phyloP scores from a whole-genome alignment of 2,888 invertebrate genomes.

The Drosophila kambysellisi region DNA sequence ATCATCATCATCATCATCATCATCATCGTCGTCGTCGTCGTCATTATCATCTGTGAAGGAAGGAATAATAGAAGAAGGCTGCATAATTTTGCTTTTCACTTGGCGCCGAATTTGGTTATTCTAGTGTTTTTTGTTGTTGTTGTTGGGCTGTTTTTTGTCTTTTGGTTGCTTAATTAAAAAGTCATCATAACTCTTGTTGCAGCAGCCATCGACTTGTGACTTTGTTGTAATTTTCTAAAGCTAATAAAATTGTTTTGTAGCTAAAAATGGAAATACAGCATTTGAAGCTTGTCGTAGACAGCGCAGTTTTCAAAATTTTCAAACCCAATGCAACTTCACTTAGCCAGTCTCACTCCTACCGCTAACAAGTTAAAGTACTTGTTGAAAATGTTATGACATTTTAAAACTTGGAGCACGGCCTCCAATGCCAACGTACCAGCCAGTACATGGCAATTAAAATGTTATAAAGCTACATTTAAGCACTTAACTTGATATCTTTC shows the following conservation, averaged over 20 bases:
- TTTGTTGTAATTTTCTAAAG: conserved; percentile 80
- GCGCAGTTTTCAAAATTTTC: conserved; percentile 61
- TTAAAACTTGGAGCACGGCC: conserved; percentile 61
- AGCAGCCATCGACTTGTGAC: conserved; percentile 64
- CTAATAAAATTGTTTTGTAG: conserved; percentile 79
- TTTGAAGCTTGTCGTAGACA: conserved; percentile 72
- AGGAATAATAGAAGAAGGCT: conserved; percentile 32
- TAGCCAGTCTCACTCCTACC: not conserved
- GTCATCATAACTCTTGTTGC: conserved; percentile 79
- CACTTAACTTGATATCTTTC: conserved; percentile 74
- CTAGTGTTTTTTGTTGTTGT: conserved; percentile 16
- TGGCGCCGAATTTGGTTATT: conserved; percentile 58
- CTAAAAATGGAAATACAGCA: conserved; percentile 76
- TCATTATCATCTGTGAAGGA: conserved; percentile 30
- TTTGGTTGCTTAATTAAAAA: conserved; percentile 76
- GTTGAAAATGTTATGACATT: conserved; percentile 79
- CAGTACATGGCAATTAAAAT: conserved; percentile 65
- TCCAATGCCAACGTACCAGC: conserved; percentile 24
- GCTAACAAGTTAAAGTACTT: conserved; percentile 68
- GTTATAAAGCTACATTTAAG: conserved; percentile 78
- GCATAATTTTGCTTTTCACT: conserved; percentile 57
- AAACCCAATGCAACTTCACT: conserved; percentile 48
- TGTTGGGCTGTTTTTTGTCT: conserved; percentile 49
- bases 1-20: not conserved
- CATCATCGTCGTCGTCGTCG: not conserved